Base-by-base conservation (phyloP, 2,113 vertebrate species). In the Callopanchax toddi region DNA sequence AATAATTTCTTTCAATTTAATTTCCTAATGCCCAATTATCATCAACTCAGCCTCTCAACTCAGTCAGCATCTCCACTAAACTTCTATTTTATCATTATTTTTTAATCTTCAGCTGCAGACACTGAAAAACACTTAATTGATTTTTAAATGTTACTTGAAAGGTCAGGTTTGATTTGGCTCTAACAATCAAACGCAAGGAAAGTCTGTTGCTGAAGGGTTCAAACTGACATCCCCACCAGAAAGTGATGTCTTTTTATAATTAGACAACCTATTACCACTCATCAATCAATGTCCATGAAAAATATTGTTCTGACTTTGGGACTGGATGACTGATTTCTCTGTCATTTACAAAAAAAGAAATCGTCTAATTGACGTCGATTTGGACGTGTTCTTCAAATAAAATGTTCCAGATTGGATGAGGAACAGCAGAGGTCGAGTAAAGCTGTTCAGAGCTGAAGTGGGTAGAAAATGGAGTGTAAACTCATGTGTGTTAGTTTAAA, bases 171-270 rank as follows among this genome's bases (percentile, higher is more conserved):
- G 18, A 59, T 60, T 52, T 34, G 44, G 1, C 10, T 43, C 37
- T 9, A 9, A 11, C 21, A 40, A 6, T 62, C 65, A 56, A 26
- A 53, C 71, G 58, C 26, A 1, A 43, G 32, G 13, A 42, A 64
- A 45, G 29, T 29, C 29, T 58, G 32, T 21, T 54, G 60, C 52
- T 40, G 34, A 22, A 59, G 43, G 36, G 44, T 70, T 45, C 58
- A 66, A 50, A 67, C 25, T 25, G 53, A 80, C 23, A 42, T 61
- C 40, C 36, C 64, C 67, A 42, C 3, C 11, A 25, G 36, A 49
- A 23, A 50, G 7, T 37, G 16, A 48, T 11, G 32, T 74, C 54
- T 43, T 65, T 69, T 75, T 52, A 76, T 32, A 32, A 65, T 68
- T 43, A 15, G 46, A 65, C 50, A 67, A 56, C 21, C 13, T 45